Percentiles rank a stretch among this genome's conserved stretches.
phyloP scores from a whole-genome alignment of 2,797 vertebrate species.

The Falco novaeseelandiae region DNA sequence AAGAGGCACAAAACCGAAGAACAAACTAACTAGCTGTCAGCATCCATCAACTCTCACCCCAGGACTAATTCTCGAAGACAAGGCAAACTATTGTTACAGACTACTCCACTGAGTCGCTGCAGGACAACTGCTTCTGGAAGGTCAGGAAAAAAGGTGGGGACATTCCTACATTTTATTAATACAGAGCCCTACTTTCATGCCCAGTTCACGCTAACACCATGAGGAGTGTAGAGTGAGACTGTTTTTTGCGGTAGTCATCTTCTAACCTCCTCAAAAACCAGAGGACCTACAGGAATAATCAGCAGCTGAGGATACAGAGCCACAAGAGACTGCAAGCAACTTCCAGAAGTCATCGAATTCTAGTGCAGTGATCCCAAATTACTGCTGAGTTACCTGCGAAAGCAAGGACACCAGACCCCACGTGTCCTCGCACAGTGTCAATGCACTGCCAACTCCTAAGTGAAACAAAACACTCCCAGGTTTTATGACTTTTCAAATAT shows the following conservation, averaged over 20 bases:
- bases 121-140: neutral
- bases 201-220: accelerated
- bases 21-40: neutral
- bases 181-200: neutral
- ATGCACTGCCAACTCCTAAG: accelerated
- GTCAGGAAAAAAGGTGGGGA: neutral
- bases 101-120: accelerated
- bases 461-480: accelerated
- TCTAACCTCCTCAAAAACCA: neutral
- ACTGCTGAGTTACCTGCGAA: accelerated
- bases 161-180: neutral
- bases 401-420: neutral
- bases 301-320: neutral
- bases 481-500: neutral
- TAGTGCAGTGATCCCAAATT: neutral
- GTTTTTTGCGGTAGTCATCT: neutral
- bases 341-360: neutral
- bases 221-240: accelerated
- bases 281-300: neutral
- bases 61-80: accelerated
- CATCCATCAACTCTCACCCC: neutral
- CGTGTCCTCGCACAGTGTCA: accelerated
- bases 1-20: neutral
- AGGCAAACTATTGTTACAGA: neutral
- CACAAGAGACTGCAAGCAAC: neutral